Percentiles rank a stretch among this genome's conserved stretches.
Evolutionary conservation across 1,140 invertebrate species (phyloP).

Genomic region (Drosophila kohkoa): DNA sequence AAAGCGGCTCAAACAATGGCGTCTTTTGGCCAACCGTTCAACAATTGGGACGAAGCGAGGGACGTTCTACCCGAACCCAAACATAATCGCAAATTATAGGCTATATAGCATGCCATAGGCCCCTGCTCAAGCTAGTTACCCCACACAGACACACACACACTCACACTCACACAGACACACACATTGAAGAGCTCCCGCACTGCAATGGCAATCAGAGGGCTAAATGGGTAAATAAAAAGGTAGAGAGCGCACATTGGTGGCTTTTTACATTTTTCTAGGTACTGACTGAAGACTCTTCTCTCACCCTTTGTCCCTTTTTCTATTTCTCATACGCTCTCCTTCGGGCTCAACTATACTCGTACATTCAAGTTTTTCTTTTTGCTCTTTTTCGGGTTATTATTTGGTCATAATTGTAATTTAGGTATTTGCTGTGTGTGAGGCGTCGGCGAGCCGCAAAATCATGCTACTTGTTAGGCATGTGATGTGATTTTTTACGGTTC

Average conservation of each 20-base stretch:
- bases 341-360: not conserved
- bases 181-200: conserved; percentile 3
- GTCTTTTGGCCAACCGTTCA: conserved; percentile 35
- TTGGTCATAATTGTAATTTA: conserved; percentile 83
- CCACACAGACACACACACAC: conserved; percentile 29
- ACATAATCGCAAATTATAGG: conserved; percentile 83
- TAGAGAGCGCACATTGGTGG: conserved; percentile 37
- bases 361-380: conserved; percentile 37
- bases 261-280: conserved; percentile 72
- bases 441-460: conserved; percentile 61
- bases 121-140: conserved; percentile 67
- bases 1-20: conserved; percentile 57
- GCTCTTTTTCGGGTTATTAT: conserved; percentile 80
- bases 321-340: not conserved
- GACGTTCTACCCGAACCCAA: conserved; percentile 50
- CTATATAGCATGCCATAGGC: conserved; percentile 66
- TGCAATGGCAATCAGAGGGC: conserved; percentile 43
- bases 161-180: conserved; percentile 24
- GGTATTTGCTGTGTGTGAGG: conserved; percentile 72
- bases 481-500: conserved; percentile 70
- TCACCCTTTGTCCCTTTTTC: not conserved
- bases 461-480: conserved; percentile 78
- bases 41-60: conserved; percentile 22
- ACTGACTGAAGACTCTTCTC: conserved; percentile 21
- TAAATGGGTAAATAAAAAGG: conserved; percentile 45